These are phyloP conservation scores for Plebejus argus DNA, from an alignment of 2,888 invertebrate genomes.

Conservation along the genomic window DNA sequence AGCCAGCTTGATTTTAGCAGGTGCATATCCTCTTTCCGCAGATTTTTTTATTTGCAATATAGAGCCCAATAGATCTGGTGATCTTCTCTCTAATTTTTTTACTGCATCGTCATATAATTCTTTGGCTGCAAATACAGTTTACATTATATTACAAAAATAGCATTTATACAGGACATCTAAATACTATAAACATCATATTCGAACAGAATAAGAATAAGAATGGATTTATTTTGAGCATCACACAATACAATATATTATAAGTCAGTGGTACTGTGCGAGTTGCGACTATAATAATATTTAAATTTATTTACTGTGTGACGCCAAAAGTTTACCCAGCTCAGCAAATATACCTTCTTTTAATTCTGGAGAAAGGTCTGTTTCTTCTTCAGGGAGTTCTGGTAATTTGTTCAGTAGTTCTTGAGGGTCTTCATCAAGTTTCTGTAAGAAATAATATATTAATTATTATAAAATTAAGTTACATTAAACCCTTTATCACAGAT, in stretches of 20 bases:
- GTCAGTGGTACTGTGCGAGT: no score
- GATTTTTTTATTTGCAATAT: slow-evolving; percentile 89
- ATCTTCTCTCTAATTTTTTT: slow-evolving; percentile 85
- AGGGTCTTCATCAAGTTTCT: slow-evolving; percentile 64
- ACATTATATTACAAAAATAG: neutral
- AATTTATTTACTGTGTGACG: no score
- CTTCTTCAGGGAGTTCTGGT: slow-evolving; percentile 68
- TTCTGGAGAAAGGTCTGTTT: slow-evolving; percentile 80
- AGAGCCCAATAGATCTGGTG: slow-evolving; percentile 87
- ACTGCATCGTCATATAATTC: slow-evolving; percentile 87
- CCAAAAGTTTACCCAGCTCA: no score
- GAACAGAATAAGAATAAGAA: no score
- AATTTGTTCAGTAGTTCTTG: slow-evolving; percentile 77
- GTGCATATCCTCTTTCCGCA: slow-evolving; percentile 88
- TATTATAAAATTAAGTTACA: neutral
- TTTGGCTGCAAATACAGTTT: slow-evolving; percentile 79
- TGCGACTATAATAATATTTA: no score
- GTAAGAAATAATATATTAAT: slow-evolving; percentile 37
- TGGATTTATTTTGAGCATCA: no score
- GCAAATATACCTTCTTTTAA: slow-evolving; percentile 88
- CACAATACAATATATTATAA: no score
- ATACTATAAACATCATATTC: no score
- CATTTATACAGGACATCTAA: no score
- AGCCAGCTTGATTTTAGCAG: slow-evolving; percentile 91
- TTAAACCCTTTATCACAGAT: no score